Percentiles rank a stretch among this genome's conserved stretches.
Evolutionary conservation across 2,797 vertebrate species (phyloP).

Genomic region (Carcharodon carcharias): DNA sequence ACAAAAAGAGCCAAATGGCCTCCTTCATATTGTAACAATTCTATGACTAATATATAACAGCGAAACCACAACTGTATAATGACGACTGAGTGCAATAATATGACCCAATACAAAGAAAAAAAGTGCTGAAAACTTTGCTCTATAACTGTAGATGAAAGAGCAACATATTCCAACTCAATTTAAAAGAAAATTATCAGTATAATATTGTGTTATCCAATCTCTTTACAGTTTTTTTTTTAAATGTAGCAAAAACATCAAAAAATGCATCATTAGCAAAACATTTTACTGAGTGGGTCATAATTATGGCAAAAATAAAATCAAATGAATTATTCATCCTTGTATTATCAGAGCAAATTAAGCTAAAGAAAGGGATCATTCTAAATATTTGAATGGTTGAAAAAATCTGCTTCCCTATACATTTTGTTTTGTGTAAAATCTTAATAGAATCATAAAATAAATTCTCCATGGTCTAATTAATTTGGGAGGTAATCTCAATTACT

Average conservation of each 20-base stretch:
- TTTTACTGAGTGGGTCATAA: background rate
- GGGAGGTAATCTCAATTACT: constrained; percentile 68
- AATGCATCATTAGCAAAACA: background rate
- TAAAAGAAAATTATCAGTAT: background rate
- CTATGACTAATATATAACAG: background rate
- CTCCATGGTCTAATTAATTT: constrained; percentile 65
- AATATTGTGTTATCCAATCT: background rate
- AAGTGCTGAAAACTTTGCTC: background rate
- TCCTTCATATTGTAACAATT: background rate
- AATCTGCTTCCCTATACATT: constrained; percentile 65
- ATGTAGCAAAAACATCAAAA: background rate
- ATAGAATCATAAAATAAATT: constrained; percentile 62
- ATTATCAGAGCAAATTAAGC: background rate
- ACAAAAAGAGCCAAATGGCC: background rate
- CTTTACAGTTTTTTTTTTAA: background rate
- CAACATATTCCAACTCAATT: background rate
- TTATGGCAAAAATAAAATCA: background rate
- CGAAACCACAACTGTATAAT: background rate
- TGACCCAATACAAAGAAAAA: background rate
- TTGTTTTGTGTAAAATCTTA: constrained; percentile 47
- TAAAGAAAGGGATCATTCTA: background rate
- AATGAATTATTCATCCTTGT: background rate
- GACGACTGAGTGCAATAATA: background rate
- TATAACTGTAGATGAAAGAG: background rate
- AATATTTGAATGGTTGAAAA: constrained; percentile 27